phyloP scores from a whole-genome alignment of 2,888 invertebrate genomes.

The Allacma fusca region DNA sequence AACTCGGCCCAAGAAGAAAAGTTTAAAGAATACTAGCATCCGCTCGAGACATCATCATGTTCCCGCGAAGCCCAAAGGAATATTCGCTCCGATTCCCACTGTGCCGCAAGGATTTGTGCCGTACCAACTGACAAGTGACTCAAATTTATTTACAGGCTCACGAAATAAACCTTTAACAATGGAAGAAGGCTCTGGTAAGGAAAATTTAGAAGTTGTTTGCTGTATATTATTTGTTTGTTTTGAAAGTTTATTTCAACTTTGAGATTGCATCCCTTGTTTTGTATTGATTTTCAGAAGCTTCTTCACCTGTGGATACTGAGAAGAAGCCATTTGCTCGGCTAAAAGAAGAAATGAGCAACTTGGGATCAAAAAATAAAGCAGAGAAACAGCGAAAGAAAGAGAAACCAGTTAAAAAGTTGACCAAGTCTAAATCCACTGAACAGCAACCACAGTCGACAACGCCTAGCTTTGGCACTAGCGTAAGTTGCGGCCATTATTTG shows the following conservation, averaged over 20 bases:
- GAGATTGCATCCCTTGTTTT: background rate
- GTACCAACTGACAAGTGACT: constrained; percentile 58
- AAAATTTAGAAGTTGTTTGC: background rate
- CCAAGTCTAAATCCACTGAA: constrained; percentile 60
- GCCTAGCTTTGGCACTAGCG: constrained; percentile 58
- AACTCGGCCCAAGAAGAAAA: constrained; percentile 59
- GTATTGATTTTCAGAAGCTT: constrained; percentile 52
- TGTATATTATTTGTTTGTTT: background rate
- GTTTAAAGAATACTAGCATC: constrained; percentile 55
- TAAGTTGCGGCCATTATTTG: constrained; percentile 42
- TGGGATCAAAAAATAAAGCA: constrained; percentile 51
- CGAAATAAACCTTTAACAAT: constrained; percentile 59
- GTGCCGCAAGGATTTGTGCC: constrained; percentile 60
- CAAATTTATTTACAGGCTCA: constrained; percentile 54
- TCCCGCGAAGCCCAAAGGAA: constrained; percentile 57
- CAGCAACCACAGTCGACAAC: constrained; percentile 59
- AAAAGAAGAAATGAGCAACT: constrained; percentile 50
- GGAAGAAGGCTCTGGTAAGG: constrained; percentile 60
- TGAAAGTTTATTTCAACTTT: constrained; percentile 10
- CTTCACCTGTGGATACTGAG: constrained; percentile 59
- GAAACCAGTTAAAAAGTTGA: constrained; percentile 59
- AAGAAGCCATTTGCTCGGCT: constrained; percentile 58
- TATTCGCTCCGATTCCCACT: constrained; percentile 61
- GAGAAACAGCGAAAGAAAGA: constrained; percentile 59
- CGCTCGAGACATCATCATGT: constrained; percentile 56